phyloP scores from a whole-genome alignment of 2,113 vertebrate species.

The Casuarius casuarius region DNA sequence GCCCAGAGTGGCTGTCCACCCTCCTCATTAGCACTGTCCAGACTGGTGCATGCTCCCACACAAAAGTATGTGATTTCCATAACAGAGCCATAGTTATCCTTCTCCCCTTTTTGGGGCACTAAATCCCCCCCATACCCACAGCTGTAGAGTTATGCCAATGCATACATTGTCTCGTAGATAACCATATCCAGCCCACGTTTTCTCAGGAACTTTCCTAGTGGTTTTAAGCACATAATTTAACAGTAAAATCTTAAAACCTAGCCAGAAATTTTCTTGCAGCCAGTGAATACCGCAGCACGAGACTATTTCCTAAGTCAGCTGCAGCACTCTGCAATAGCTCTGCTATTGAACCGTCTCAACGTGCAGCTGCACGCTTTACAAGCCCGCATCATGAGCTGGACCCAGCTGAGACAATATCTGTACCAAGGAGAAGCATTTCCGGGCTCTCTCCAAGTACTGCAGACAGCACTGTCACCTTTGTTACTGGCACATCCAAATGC shows the following conservation, averaged over 20 bases:
- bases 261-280: neutral
- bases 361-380: neutral
- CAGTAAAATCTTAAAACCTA: neutral
- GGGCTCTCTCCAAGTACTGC: neutral
- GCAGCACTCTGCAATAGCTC: neutral
- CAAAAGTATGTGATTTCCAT: too few species aligned
- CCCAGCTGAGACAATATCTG: neutral
- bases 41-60: neutral
- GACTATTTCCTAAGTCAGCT: neutral
- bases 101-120: neutral
- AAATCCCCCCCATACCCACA: neutral
- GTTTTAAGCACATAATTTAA: neutral
- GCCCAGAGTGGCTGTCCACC: accelerated
- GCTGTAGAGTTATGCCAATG: neutral
- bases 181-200: neutral
- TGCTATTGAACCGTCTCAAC: neutral
- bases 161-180: neutral
- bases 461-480: neutral
- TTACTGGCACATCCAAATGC: neutral
- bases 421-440: neutral
- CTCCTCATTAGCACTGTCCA: neutral
- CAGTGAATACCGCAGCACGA: neutral
- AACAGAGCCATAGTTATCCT: neutral
- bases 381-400: neutral
- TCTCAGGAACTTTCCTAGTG: neutral